Evolutionary conservation across 2,797 vertebrate genomes (phyloP), one percentile per base, ranked within the genome.

Genomic region (Agapornis canus): DNA sequence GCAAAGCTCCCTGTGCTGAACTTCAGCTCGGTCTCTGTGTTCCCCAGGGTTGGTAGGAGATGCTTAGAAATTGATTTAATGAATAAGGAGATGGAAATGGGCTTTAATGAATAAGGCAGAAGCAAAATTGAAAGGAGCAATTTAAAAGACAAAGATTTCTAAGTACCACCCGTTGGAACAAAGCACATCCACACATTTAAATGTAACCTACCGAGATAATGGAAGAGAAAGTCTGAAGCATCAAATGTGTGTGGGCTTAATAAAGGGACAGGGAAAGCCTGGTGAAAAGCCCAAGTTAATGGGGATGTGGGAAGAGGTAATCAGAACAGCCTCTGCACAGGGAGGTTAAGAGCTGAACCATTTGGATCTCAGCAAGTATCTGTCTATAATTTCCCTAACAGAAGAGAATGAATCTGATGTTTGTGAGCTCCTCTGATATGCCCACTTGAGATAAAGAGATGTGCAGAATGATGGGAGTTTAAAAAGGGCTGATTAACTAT

Each of bases 381-480:
- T 66, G 18, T 5, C 75, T 77, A 3, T 3, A 4, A 35, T 37
- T 51, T 59, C 20, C 25, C 6, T 6, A 39, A 25, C 3, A 31
- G 66, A 29, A 45, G 35, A 65, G 79, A 43, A 69, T 2, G 47
- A 16, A 18, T 3, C 66, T 16, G 86, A 22, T 5, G 5, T 73
- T 81, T 32, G 20, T 31, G 14, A 60, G 27, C 59, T 31, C 6
- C 0, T 19, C 56, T 9, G 14, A 61, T 2, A 29, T 0, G 49
- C 40, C 5, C 2, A 1, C 5, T 19, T 1, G 13, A 48, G 45
- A 35, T 26, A 27, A 1, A 64, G 25, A 43, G 27, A 29, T 21
- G 17, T 6, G 10, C 6, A 35, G 63, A 56, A 56, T 15, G 21
- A 32, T 22, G 20, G 52, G n/a, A 22, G 52, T 14, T 56, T 56